These are phyloP conservation scores for Macroteleia sp. DNA, from an alignment of 2,888 invertebrate species.

Conservation along the genomic window DNA sequence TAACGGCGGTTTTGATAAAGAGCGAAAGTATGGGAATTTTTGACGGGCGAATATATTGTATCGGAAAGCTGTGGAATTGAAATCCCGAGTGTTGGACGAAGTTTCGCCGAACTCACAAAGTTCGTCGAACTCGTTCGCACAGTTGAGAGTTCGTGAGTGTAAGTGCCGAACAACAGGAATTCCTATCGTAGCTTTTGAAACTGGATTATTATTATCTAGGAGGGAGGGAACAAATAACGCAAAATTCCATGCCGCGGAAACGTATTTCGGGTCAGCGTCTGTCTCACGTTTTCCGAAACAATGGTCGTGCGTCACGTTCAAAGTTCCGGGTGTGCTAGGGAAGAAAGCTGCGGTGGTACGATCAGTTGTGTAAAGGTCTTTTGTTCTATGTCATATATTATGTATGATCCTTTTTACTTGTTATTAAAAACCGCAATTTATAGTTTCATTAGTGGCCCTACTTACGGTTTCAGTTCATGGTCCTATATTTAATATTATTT, in stretches of 20 bases:
- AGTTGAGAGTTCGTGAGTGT: conserved; percentile 43
- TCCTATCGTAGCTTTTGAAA: conserved; percentile 57
- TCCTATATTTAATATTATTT: too few species aligned
- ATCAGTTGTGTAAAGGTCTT: too few species aligned
- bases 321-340: conserved; percentile 41
- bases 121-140: conserved; percentile 54
- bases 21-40: conserved; percentile 24
- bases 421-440: too few species aligned
- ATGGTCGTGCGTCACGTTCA: conserved; percentile 48
- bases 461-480: too few species aligned
- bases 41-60: conserved; percentile 54
- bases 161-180: conserved; percentile 58
- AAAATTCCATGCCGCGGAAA: conserved; percentile 51
- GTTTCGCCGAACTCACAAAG: conserved; percentile 52
- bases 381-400: too few species aligned
- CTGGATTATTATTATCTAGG: conserved; percentile 64
- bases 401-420: too few species aligned
- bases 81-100: conserved; percentile 46
- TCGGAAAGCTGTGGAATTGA: conserved; percentile 51
- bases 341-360: conserved; percentile 21
- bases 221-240: conserved; percentile 53
- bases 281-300: conserved; percentile 62
- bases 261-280: conserved; percentile 58
- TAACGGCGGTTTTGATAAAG: neutral
- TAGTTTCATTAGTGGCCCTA: too few species aligned